A percentile compares a stretch with the other conserved stretches of the same genome.
These are phyloP conservation scores for Nemotelus pantherinus DNA, from an alignment of 2,888 invertebrate genomes.

Conservation along the genomic window DNA sequence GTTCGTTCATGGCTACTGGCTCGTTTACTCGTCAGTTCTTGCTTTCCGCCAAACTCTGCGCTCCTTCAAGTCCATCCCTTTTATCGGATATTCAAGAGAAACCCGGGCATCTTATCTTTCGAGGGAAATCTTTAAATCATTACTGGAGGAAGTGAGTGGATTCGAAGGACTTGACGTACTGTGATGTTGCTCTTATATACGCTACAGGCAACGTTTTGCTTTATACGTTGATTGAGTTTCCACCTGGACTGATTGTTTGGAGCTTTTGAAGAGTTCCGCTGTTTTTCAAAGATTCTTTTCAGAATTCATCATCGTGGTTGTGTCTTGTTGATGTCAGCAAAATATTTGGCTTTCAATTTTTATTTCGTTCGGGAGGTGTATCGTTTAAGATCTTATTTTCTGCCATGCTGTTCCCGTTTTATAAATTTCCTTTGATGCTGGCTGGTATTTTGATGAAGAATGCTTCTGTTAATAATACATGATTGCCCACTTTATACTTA, in stretches of 20 bases:
- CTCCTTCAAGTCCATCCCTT: neutral
- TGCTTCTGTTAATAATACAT: too few species aligned
- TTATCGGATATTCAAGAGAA: neutral
- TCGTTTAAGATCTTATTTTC: too few species aligned
- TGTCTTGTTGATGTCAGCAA: neutral
- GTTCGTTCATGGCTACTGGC: neutral
- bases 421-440: too few species aligned
- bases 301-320: neutral
- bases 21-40: too few species aligned
- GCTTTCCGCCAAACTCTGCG: too few species aligned
- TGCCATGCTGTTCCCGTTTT: too few species aligned
- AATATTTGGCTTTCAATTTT: neutral
- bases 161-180: neutral
- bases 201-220: neutral
- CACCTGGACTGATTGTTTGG: neutral
- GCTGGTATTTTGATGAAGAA: too few species aligned
- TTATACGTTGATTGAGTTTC: constrained; percentile 19
- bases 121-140: constrained; percentile 12
- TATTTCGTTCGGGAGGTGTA: too few species aligned
- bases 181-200: neutral
- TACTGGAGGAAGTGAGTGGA: constrained; percentile 7
- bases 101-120: neutral
- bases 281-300: neutral
- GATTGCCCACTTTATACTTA: too few species aligned
- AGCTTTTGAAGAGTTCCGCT: neutral